Evolutionary conservation across 30 jellyfish, hydroid and myxozoan species (phyloP), one percentile per base, ranked within the genome.

Genomic region (Aurelia coerulea): DNA sequence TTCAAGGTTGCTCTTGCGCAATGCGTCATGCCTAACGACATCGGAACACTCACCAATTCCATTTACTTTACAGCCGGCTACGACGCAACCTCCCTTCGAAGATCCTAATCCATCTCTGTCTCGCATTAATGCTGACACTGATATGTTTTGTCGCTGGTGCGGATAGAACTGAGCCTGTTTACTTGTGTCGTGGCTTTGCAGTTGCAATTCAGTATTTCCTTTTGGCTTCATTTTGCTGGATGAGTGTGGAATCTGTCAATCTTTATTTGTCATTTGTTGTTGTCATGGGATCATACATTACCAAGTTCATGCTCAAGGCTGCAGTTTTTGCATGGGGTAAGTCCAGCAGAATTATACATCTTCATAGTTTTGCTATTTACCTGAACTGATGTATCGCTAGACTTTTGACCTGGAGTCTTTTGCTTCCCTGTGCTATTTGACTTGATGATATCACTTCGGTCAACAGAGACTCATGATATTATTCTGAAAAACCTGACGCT

Each of bases 271-370:
- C 88, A 13, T 86, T 86, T 41, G 90, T 86, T 23, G 78, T 68
- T 31, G 90, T 86, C 42, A 64, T 86, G 77, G 96, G 90, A 15
- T 51, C 82, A 14, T 60, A 73, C 62, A 68, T 73, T 33, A 33
- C 84, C n/a, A 58, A 74, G 54, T 78, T 78, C 82, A 62, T 68
- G 2, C 67, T 67, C 65, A 88, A 88, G 63, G 87, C 96, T 51
- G 73, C 77, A 41, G 12, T 88, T 3, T 88, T 37, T 49, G 96
- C 91, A 37, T 88, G 91, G 91, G 96, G 96, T 88, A 63, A 79
- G 96, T 68, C 50, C 33, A 8, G n/a, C 11, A 11, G 17, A 5
- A 2, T 29, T 10, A 23, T 23, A 23, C 29, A 23, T 23, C 29
- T 23, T 23, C 29, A 23, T 23, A 23, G 29, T 23, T 23, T 23